Conservation (phyloP, 2,113 vertebrate genomes). For the Brachyistius frenatus region DNA sequence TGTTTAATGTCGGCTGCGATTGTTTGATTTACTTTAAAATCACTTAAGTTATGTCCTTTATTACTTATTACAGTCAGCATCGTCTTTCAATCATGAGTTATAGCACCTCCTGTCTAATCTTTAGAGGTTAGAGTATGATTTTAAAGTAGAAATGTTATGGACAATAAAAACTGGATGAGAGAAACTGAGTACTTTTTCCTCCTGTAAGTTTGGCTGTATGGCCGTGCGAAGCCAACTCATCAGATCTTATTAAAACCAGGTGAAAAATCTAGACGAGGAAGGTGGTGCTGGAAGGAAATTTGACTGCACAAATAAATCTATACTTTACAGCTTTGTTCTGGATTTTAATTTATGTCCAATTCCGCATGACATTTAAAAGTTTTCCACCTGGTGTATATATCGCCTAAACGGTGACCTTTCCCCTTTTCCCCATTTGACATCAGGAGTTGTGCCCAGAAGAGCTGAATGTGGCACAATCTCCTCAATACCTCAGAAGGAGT, state of each 20-base stretch:
- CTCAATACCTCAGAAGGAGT: slow-evolving; percentile 15
- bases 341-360: slow-evolving; percentile 24
- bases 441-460: slow-evolving; percentile 34
- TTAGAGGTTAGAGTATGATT: background rate
- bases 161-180: background rate
- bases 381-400: slow-evolving; percentile 30
- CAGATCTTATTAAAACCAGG: slow-evolving; percentile 57
- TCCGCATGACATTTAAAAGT: slow-evolving; percentile 47
- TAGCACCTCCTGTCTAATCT: background rate
- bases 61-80: background rate
- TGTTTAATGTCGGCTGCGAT: too few species aligned
- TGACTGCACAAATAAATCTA: slow-evolving; percentile 50
- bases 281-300: slow-evolving; percentile 7
- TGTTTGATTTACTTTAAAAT: too few species aligned
- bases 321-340: slow-evolving; percentile 44
- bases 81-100: background rate
- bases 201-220: slow-evolving; percentile 3
- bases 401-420: slow-evolving; percentile 12
- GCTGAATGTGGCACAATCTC: slow-evolving; percentile 23
- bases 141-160: background rate
- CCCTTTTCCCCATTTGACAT: slow-evolving; percentile 35
- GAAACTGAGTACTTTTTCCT: background rate
- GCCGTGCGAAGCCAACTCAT: slow-evolving; percentile 21
- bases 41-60: background rate
- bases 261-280: slow-evolving; percentile 25